phyloP scores from a whole-genome alignment of 2,113 vertebrate genomes.

The Ictalurus furcatus region DNA sequence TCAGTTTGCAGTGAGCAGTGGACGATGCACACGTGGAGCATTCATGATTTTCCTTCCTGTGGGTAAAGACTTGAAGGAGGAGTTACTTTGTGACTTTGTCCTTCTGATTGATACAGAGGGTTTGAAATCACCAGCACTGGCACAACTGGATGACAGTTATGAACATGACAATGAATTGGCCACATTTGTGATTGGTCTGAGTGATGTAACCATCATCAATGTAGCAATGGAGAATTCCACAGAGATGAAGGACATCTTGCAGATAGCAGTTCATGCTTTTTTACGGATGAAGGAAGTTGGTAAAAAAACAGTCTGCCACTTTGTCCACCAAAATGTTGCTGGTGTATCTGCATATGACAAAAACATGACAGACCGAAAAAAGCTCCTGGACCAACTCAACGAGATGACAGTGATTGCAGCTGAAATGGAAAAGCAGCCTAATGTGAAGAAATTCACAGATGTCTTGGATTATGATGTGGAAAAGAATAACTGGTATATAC shows the following conservation, averaged over 20 bases:
- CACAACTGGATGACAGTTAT: conserved; percentile 56
- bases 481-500: conserved; percentile 67
- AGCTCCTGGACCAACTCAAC: conserved; percentile 64
- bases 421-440: conserved; percentile 64
- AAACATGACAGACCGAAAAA: conserved; percentile 61
- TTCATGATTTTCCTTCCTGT: conserved; percentile 64
- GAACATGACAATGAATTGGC: conserved; percentile 76
- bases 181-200: conserved; percentile 76
- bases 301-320: conserved; percentile 72
- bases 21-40: conserved; percentile 72
- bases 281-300: conserved; percentile 66
- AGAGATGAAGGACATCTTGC: conserved; percentile 64
- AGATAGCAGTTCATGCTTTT: conserved; percentile 62
- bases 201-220: conserved; percentile 75
- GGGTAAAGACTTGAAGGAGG: conserved; percentile 44
- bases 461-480: conserved; percentile 62
- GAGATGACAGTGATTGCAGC: conserved; percentile 65
- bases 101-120: conserved; percentile 67
- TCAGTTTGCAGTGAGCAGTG: conserved; percentile 75
- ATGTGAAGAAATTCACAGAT: conserved; percentile 57
- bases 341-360: conserved; percentile 64
- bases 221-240: conserved; percentile 59
- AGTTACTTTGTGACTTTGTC: conserved; percentile 66
- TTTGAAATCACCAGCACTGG: conserved; percentile 55
- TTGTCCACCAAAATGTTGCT: conserved; percentile 75